Evolutionary conservation across 2,113 vertebrate species (phyloP), one percentile per base, ranked within the genome.

Genomic region (Dunckerocampus dactyliophorus): DNA sequence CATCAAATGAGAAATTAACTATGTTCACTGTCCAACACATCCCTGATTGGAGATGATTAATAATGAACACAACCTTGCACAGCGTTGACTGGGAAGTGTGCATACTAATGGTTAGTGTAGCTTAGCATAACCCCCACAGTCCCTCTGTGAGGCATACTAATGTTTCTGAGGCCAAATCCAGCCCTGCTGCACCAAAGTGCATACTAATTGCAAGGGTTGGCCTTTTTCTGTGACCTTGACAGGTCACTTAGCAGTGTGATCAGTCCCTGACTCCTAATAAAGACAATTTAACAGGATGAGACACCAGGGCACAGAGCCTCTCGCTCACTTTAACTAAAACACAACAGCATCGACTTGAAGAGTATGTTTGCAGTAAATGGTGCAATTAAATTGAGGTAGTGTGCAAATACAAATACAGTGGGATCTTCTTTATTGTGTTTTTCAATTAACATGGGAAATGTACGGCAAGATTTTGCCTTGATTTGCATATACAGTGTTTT

Each of bases 211-310:
- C 89, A 88, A 70, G 77, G 83, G 91, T 92, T 93, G 94, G 92
- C 94, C 94, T 96, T 94, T 93, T 92, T 56, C 92, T 85, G 90
- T 86, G 93, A 96, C 94, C 94, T 96, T 94, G 93, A 91, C 91
- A 87, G 95, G 94, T 95, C 95, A 95, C 92, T 93, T 91, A 90
- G 92, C 92, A 92, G 92, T 94, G 92, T 95, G 95, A 98, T 96
- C 94, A 94, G 93, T 94, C 93, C 93, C 92, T 94, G 93, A 98
- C 94, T 97, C 93, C 92, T 94, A 96, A 96, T 96, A 95, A 95
- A 95, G 93, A 94, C 94, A 93, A 92, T 92, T 94, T 93, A 89
- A 93, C 89, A 93, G 92, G 92, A 92, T 92, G 92, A 94, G 92
- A 88, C 91, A 90, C 88, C 89, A 92, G 92, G 90, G 92, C 92